These are phyloP conservation scores for pig (Sus scrofa) DNA, from an alignment of 2,113 vertebrate species.

Conservation along the genomic window T2T-Sscrofa CM000824.6:147037001-147037500, in stretches of 20 bases:
- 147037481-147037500: not conserved
- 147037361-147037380: slow-evolving; percentile 99
- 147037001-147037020: slow-evolving; percentile 95
- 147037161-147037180: slow-evolving; percentile 99
- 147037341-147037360: slow-evolving; percentile 99
- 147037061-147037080: slow-evolving; percentile 97
- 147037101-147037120: slow-evolving; percentile 98
- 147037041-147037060: slow-evolving; percentile 99
- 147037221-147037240: slow-evolving; percentile 32
- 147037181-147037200: slow-evolving; percentile 96
- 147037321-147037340: slow-evolving; percentile 98
- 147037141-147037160: slow-evolving; percentile 98
- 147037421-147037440: slow-evolving; percentile 98
- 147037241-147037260: slow-evolving; percentile 64
- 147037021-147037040: slow-evolving; percentile 98
- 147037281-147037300: slow-evolving; percentile 75
- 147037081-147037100: slow-evolving; percentile 99
- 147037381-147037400: slow-evolving; percentile 99
- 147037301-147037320: slow-evolving; percentile 97
- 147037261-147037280: not conserved
- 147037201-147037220: slow-evolving; percentile 92
- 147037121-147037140: slow-evolving; percentile 99
- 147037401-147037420: slow-evolving; percentile 98
- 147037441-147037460: slow-evolving; percentile 99
- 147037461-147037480: slow-evolving; percentile 90